Evolutionary conservation across 2,888 invertebrate genomes (phyloP).

Genomic region (Phaonia tiefii): DNA sequence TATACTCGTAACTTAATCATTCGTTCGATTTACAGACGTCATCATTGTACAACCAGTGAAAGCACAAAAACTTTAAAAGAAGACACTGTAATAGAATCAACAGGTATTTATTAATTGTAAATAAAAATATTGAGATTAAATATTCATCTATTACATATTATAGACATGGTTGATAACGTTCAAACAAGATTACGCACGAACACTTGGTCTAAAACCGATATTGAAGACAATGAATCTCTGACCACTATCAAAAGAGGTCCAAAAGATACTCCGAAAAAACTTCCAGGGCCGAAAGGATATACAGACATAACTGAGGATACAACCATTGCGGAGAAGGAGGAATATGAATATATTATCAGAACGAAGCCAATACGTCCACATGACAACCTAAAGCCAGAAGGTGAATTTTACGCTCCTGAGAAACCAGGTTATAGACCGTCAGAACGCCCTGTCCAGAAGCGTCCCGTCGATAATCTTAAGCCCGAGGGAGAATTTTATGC

Average conservation of each 20-base stretch:
- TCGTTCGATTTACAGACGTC: constrained; percentile 84
- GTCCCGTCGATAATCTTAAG: constrained; percentile 26
- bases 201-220: constrained; percentile 77
- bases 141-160: too few species aligned
- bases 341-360: constrained; percentile 80
- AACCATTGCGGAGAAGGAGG: constrained; percentile 80
- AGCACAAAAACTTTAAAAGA: constrained; percentile 68
- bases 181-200: constrained; percentile 75
- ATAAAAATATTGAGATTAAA: too few species aligned
- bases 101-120: too few species aligned
- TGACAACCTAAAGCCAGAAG: constrained; percentile 83
- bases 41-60: constrained; percentile 88
- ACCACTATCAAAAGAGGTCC: constrained; percentile 42
- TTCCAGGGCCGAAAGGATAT: constrained; percentile 12
- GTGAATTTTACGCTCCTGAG: constrained; percentile 82
- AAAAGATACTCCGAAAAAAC: constrained; percentile 52
- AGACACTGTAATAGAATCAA: constrained; percentile 59
- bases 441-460: constrained; percentile 39
- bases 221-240: constrained; percentile 67
- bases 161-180: constrained; percentile 74
- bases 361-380: constrained; percentile 75
- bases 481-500: constrained; percentile 77
- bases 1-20: constrained; percentile 71
- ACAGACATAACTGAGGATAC: constrained; percentile 78
- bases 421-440: constrained; percentile 80